These are phyloP conservation scores for Engraulis encrasicolus DNA, from an alignment of 2,113 vertebrate genomes.

Conservation along the genomic window DNA sequence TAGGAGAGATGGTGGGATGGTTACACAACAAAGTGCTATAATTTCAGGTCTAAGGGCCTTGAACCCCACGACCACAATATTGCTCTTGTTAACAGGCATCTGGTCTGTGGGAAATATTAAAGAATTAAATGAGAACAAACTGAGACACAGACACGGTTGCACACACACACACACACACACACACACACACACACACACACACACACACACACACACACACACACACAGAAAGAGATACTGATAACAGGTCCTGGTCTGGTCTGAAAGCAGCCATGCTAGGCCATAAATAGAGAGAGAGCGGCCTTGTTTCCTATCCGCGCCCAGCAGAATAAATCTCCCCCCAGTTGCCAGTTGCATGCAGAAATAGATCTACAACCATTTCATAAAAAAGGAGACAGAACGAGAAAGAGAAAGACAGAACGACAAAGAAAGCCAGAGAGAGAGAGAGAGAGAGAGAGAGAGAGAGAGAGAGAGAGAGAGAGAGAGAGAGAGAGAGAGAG, in stretches of 20 bases:
- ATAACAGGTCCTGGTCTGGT: not conserved
- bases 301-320: not conserved
- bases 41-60: not conserved
- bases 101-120: conserved; percentile 7
- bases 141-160: too few species aligned
- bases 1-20: too few species aligned
- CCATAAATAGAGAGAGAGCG: conserved; percentile 12
- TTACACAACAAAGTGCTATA: not conserved
- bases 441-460: not conserved
- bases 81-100: not conserved
- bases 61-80: not conserved
- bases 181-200: too few species aligned
- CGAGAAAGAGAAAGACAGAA: not conserved
- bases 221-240: too few species aligned
- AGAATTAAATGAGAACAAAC: conserved; percentile 2
- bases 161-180: too few species aligned
- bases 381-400: not conserved
- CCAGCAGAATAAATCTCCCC: not conserved
- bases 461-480: not conserved
- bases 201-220: too few species aligned
- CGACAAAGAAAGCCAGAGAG: too few species aligned
- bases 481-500: not conserved
- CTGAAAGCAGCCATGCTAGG: conserved; percentile 10
- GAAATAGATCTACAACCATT: not conserved
- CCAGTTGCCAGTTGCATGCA: not conserved